Conservation (phyloP, 2,888 invertebrate genomes). For the Andrena trimmerana region DNA sequence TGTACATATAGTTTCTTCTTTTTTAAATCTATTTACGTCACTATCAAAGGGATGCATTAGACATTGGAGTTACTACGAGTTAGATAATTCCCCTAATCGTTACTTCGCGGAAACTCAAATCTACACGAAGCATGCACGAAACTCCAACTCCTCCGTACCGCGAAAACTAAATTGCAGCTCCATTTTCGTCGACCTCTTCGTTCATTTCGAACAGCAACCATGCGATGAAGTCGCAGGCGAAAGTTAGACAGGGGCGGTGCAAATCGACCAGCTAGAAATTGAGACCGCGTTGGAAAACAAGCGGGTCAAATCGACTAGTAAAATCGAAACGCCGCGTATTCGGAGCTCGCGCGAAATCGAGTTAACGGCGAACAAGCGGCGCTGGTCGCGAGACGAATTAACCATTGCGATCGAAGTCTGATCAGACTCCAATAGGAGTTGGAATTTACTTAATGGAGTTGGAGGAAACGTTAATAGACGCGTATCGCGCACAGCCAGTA, state of each 20-base stretch:
- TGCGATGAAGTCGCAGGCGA: slow-evolving; percentile 1
- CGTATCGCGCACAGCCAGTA: not conserved
- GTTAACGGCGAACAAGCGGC: slow-evolving; percentile 31
- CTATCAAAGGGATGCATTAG: too few relatives aligned
- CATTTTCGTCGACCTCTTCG: not conserved
- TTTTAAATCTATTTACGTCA: too few relatives aligned
- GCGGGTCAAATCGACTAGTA: slow-evolving; percentile 24
- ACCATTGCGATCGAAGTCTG: slow-evolving; percentile 22
- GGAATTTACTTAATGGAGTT: slow-evolving; percentile 39
- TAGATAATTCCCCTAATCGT: too few relatives aligned
- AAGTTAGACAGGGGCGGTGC: slow-evolving; percentile 13
- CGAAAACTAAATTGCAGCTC: not conserved
- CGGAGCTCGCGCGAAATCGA: slow-evolving; percentile 19
- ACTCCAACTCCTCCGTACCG: not conserved
- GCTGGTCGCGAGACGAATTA: not conserved
- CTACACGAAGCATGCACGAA: too few relatives aligned
- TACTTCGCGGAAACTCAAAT: too few relatives aligned
- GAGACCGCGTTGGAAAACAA: slow-evolving; percentile 22
- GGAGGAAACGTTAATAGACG: not conserved
- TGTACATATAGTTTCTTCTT: too few relatives aligned
- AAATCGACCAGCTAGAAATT: slow-evolving; percentile 17
- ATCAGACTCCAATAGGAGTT: slow-evolving; percentile 14
- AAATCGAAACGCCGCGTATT: slow-evolving; percentile 10
- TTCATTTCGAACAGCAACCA: not conserved
- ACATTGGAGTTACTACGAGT: too few relatives aligned